phyloP scores from a whole-genome alignment of 2,888 invertebrate species.

The Andrena bucephala region DNA sequence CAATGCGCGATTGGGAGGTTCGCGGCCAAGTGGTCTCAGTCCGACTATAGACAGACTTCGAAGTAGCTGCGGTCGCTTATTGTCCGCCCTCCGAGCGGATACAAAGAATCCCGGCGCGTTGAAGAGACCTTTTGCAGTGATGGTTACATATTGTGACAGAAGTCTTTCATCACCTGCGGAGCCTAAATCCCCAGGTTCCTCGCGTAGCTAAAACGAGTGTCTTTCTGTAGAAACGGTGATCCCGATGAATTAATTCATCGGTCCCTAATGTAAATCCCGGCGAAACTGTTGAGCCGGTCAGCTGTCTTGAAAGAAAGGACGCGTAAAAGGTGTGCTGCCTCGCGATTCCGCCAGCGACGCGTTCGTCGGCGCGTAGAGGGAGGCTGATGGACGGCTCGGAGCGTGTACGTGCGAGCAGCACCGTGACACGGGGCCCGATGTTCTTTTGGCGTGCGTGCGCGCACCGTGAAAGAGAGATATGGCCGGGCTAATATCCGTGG shows the following conservation, averaged over 20 bases:
- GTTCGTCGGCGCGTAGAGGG: background rate
- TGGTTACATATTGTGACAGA: background rate
- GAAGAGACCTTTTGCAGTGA: background rate
- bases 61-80: constrained; percentile 12
- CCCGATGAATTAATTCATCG: background rate
- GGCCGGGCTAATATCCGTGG: constrained; percentile 63
- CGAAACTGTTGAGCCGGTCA: background rate
- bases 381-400: constrained; percentile 24
- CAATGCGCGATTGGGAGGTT: background rate
- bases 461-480: constrained; percentile 62
- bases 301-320: background rate
- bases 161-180: background rate
- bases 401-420: constrained; percentile 40
- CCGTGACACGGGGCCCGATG: constrained; percentile 42
- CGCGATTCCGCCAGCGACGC: constrained; percentile 1
- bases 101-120: background rate
- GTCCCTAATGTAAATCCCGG: background rate
- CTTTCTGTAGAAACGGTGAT: too few species aligned
- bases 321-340: background rate
- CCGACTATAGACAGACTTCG: background rate
- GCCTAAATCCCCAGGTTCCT: background rate
- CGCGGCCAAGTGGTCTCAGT: background rate
- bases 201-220: background rate
- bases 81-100: background rate
- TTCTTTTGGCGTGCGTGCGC: constrained; percentile 37